Evolutionary conservation across 2,888 invertebrate genomes (phyloP).

Genomic region (Melanostoma scalare): DNA sequence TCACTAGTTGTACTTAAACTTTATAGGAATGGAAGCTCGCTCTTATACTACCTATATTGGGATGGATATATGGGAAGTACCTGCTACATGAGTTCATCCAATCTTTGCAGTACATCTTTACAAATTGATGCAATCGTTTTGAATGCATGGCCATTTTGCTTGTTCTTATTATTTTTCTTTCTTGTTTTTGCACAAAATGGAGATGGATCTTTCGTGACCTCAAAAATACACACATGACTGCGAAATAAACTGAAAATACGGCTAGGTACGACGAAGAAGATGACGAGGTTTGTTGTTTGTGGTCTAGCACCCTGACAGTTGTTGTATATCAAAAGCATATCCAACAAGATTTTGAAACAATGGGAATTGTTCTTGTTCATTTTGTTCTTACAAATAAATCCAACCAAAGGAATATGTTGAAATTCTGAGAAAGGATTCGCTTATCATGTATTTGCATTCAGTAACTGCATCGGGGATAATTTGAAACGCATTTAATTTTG

Average conservation of each 20-base stretch:
- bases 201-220: conserved; percentile 26
- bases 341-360: too few species aligned
- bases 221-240: conserved; percentile 11
- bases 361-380: too few species aligned
- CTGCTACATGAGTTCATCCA: conserved; percentile 29
- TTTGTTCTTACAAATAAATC: too few species aligned
- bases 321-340: too few species aligned
- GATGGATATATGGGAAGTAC: background rate
- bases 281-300: too few species aligned
- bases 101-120: conserved; percentile 55
- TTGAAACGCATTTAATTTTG: too few species aligned
- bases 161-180: background rate
- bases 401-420: too few species aligned
- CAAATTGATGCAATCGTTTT: conserved; percentile 66
- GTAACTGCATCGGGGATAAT: too few species aligned
- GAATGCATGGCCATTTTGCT: conserved; percentile 20
- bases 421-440: too few species aligned
- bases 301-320: too few species aligned
- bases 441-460: too few species aligned
- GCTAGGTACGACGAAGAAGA: too few species aligned
- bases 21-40: conserved; percentile 31
- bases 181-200: background rate
- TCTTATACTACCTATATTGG: conserved; percentile 1
- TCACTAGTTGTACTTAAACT: conserved; percentile 29
- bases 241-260: conserved; percentile 10